These are phyloP conservation scores for Hermodice carunculata DNA, from an alignment of 2,888 invertebrate genomes.

Conservation along the genomic window DNA sequence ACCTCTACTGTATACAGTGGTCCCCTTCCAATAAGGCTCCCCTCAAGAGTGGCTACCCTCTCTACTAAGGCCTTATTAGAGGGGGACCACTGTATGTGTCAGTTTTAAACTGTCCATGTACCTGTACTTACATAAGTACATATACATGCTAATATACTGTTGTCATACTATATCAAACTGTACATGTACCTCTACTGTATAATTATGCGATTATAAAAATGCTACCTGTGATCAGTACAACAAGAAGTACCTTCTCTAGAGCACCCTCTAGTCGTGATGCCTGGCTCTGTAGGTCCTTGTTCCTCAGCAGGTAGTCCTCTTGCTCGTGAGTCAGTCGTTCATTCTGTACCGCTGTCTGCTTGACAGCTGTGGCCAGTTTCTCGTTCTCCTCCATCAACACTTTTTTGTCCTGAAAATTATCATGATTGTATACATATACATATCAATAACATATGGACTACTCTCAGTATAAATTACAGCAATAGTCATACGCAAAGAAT, in stretches of 20 bases:
- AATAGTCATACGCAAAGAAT: neutral
- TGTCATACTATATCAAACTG: too few species aligned
- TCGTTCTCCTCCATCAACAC: conserved; percentile 55
- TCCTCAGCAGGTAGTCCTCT: conserved; percentile 44
- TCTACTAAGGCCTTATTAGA: too few species aligned
- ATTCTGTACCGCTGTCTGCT: conserved; percentile 51
- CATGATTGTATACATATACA: neutral
- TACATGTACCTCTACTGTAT: too few species aligned
- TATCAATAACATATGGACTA: neutral
- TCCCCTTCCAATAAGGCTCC: too few species aligned
- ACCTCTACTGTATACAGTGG: too few species aligned
- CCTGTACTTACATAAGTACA: too few species aligned
- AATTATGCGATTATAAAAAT: too few species aligned
- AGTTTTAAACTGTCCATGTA: too few species aligned
- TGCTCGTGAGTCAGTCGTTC: conserved; percentile 53
- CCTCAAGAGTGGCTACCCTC: too few species aligned
- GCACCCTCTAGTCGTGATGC: conserved; percentile 48
- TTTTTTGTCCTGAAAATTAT: conserved; percentile 48
- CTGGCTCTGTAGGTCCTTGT: conserved; percentile 45
- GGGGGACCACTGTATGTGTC: too few species aligned
- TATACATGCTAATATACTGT: too few species aligned
- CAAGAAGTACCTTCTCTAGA: conserved; percentile 54
- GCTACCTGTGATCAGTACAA: neutral
- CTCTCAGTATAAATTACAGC: neutral
- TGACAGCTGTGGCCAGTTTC: conserved; percentile 50